Evolutionary conservation across 2,888 invertebrate species (phyloP).

Genomic region (Stenichneumon culpator): DNA sequence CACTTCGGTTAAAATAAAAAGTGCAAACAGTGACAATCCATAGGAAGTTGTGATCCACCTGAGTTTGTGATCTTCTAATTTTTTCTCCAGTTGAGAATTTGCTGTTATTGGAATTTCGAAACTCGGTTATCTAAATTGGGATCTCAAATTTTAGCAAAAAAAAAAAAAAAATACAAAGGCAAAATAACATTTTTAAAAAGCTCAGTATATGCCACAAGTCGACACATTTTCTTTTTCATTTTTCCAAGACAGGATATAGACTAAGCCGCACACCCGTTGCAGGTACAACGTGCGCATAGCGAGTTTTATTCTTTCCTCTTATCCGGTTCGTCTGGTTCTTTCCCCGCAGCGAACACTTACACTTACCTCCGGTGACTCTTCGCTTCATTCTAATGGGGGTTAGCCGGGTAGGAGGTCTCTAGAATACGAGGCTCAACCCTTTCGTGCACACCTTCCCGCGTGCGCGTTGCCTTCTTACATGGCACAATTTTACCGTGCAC

Average conservation of each 20-base stretch:
- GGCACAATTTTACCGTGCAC: neutral
- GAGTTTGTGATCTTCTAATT: neutral
- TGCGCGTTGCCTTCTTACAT: constrained; percentile 20
- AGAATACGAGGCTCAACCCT: constrained; percentile 39
- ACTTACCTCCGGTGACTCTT: constrained; percentile 23
- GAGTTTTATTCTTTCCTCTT: constrained; percentile 26
- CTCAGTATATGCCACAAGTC: neutral
- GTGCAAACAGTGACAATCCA: neutral
- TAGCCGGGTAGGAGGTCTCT: constrained; percentile 48
- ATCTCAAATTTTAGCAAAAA: neutral
- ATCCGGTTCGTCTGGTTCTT: constrained; percentile 23
- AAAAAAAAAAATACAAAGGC: neutral
- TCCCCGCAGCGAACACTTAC: constrained; percentile 30
- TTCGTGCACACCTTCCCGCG: constrained; percentile 9
- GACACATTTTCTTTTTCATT: neutral
- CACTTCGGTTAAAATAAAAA: neutral
- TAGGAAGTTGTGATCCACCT: neutral
- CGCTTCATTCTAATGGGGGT: constrained; percentile 36
- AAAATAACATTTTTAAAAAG: neutral
- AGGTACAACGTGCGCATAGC: neutral
- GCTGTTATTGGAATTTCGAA: neutral
- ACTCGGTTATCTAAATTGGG: neutral
- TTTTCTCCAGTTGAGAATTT: neutral
- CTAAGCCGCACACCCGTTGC: neutral
- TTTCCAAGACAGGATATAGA: constrained; percentile 1